Base-by-base conservation (phyloP, 2,113 vertebrate genomes). In the Chaetodon trifascialis region DNA sequence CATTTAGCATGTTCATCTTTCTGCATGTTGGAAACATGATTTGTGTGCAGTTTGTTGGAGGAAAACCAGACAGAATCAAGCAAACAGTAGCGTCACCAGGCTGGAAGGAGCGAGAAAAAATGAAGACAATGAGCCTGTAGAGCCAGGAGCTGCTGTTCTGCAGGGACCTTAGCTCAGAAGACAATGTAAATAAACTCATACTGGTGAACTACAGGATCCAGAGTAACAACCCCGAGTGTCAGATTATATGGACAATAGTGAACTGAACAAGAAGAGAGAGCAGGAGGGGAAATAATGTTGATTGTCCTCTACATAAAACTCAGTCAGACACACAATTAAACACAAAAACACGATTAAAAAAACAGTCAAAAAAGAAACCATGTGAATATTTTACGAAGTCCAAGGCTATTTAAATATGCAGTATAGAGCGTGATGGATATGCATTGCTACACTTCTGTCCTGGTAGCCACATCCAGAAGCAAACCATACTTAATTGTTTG, bases 41-140 rank as follows among this genome's bases (percentile, higher is more conserved):
- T 88, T 83, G 58, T 17, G 7, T 79, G 58, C 63, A 88, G 76
- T 80, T 80, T 76, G 69, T 79, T 88, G 82, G 64, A 78, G 69
- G 42, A 65, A 88, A 84, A 85, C 80, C 42, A 56, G 58, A 67
- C 46, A 52, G 44, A 72, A 73, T 84, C 62, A 75, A 79, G 79
- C 85, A 79, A 89, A 86, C 51, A 79, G 82, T 76, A 90, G 85
- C 44, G 19, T 83, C 80, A 68, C 55, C 21, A 76, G 46, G 51
- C 81, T 71, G 78, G 75, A 78, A 65, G 68, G 73, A 60, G 25
- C 79, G 23, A 38, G 30, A 83, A 67, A 34, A 88, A 80, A 58
- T 73, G 23, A 49, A 23, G 77, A 75, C 73, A 83, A 64, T 25
- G 79, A 49, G 42, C 64, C 46, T 63, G 14, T 49, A 86, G 73